These are phyloP conservation scores for Melanargia galathea DNA, from an alignment of 2,888 invertebrate genomes.

Conservation along the genomic window DNA sequence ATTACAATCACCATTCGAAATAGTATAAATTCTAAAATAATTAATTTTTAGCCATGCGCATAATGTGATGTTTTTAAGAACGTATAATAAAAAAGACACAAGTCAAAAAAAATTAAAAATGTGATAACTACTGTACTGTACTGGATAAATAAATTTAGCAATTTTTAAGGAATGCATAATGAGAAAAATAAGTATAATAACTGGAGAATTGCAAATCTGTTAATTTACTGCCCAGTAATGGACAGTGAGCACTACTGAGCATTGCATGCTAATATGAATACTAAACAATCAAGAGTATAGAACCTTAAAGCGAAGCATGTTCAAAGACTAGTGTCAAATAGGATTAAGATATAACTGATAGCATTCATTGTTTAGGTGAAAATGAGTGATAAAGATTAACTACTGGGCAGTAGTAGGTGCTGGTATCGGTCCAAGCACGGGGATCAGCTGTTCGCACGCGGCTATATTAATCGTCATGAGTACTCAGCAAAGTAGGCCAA, in stretches of 20 bases:
- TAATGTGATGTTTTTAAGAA: no score
- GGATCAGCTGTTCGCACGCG: conserved; percentile 78
- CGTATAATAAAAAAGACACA: no score
- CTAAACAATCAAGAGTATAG: neutral
- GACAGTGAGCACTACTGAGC: no score
- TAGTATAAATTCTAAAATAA: no score
- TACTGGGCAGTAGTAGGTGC: conserved; percentile 32
- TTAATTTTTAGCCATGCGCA: no score
- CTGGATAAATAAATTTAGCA: neutral
- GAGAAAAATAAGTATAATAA: conserved; percentile 29
- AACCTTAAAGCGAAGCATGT: neutral
- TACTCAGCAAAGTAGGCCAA: conserved; percentile 77
- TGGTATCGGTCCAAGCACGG: conserved; percentile 56
- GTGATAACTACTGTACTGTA: no score
- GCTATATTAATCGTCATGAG: conserved; percentile 77
- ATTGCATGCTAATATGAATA: conserved; percentile 1
- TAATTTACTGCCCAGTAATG: conserved; percentile 11
- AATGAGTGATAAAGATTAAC: conserved; percentile 45
- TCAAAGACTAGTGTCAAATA: neutral
- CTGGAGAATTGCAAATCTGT: conserved; percentile 32
- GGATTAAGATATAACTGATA: conserved; percentile 6
- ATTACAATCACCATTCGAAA: no score
- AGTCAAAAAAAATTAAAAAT: no score
- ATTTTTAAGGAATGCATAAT: conserved; percentile 14
- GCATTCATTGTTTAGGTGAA: conserved; percentile 25